Base-by-base conservation (phyloP, 2,888 invertebrate species). In the Tricholauxania praeusta region DNA sequence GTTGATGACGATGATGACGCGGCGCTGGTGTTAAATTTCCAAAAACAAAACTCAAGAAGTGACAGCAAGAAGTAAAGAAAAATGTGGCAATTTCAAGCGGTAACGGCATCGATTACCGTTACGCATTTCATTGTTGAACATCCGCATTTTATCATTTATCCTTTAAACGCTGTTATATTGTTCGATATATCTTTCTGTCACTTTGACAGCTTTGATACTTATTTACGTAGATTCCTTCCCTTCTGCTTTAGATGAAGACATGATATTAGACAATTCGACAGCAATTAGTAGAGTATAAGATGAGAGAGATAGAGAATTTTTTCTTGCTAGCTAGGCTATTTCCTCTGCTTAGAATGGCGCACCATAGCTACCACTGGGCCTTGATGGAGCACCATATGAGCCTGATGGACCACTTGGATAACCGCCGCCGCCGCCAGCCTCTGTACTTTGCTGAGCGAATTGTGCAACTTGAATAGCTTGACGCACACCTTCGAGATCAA, bases 391-490 rank as follows among this genome's bases (percentile, higher is more conserved):
- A 75, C 90, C 89, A 85, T 90, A 90, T 67, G 89, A 89, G 65
- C 89, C 87, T 76, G 91, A 90, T 63, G 90, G 92, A 77, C 88
- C 91, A 74, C 89, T 88, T 74, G 88, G 88, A 65, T 86, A 86
- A 72, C 86, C 85, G 71, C 84, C 83, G 72, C 88, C 87, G 73
- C 86, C 85, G 70, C 88, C 87, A 79, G 89, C 81, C 74, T 90
- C 90, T 80, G 90, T 88, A 86, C 89, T 89, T 77, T 89, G 87
- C 88, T 94, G 94, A 80, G 93, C 91, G 90, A 92, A 95, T 83
- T 95, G 94, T 59, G 95, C 95, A 77, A 95, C 95, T 87, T 95
- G 95, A 88, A 95, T 93, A 80, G 94, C 95, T 82, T 94, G 95
- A 82, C 94, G 93, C 83, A 95, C 93, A 77, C 93, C 94, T 82